These are phyloP conservation scores for Charanyca ferruginea DNA, from an alignment of 2,888 invertebrate species.

Conservation along the genomic window DNA sequence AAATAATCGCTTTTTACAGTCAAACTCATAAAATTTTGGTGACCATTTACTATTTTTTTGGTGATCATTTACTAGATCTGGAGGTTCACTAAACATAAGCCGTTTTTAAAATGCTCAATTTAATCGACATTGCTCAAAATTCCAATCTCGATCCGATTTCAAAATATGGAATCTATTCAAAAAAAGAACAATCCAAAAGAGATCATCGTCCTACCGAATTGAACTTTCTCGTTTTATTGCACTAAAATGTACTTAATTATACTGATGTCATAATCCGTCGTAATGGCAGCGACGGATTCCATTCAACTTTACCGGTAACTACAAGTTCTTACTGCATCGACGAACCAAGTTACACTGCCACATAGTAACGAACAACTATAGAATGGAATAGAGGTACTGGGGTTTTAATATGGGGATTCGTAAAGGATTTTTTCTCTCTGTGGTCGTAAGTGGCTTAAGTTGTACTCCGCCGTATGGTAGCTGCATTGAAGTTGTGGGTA, in stretches of 20 bases:
- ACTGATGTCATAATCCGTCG: constrained; percentile 80
- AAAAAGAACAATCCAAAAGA: constrained; percentile 25
- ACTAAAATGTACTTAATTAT: constrained; percentile 84
- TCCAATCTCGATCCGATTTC: background rate
- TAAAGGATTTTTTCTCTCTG: constrained; percentile 22
- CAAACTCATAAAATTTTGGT: no score
- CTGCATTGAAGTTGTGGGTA: constrained; percentile 69
- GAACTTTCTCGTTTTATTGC: constrained; percentile 79
- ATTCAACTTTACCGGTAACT: constrained; percentile 54
- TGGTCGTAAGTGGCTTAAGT: constrained; percentile 29
- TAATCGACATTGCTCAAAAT: no score
- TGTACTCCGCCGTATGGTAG: constrained; percentile 56
- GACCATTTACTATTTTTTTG: no score
- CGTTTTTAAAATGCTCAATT: no score
- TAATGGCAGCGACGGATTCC: constrained; percentile 74
- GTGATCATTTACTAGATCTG: no score
- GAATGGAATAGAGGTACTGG: constrained; percentile 20
- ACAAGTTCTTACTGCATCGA: constrained; percentile 33
- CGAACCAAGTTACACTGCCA: constrained; percentile 5
- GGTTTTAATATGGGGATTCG: background rate
- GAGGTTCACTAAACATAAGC: no score
- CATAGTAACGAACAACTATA: constrained; percentile 16
- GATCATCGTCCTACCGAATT: constrained; percentile 63
- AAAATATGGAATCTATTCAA: background rate
- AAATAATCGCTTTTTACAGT: no score